Evolutionary conservation across 30 jellyfish, hydroid and myxozoan genomes (phyloP).

Genomic region (Aurelia aurita complex sp. Pacific): DNA sequence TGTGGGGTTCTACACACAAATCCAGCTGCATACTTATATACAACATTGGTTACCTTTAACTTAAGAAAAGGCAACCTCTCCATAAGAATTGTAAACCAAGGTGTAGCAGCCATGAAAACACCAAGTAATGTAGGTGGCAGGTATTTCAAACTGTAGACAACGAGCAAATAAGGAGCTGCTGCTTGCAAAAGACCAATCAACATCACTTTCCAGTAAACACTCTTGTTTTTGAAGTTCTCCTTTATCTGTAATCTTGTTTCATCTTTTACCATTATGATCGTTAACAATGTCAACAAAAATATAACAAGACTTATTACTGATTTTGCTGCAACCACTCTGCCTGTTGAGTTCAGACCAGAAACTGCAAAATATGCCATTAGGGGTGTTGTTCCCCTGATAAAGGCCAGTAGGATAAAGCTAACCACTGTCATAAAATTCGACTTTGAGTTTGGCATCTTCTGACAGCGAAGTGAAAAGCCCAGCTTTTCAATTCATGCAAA

Average conservation of each 20-base stretch:
- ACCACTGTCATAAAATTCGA: neutral
- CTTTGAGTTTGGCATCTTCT: constrained; percentile 23
- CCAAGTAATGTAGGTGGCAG: constrained; percentile 81
- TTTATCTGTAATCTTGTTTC: constrained; percentile 29
- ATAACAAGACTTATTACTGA: constrained; percentile 50
- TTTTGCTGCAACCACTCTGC: constrained; percentile 71
- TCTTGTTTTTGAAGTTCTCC: constrained; percentile 34
- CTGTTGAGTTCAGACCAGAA: constrained; percentile 53
- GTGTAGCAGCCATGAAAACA: constrained; percentile 82
- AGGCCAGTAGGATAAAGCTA: constrained; percentile 43
- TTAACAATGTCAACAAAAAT: constrained; percentile 9
- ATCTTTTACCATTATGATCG: neutral
- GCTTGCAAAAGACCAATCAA: constrained; percentile 72
- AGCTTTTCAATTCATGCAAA: too few relatives aligned
- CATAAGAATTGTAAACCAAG: constrained; percentile 72
- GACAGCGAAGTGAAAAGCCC: too few relatives aligned
- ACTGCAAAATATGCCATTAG: constrained; percentile 79
- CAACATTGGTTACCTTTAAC: constrained; percentile 14
- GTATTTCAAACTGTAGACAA: constrained; percentile 61
- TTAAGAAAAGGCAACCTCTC: constrained; percentile 73
- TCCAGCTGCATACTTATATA: too few relatives aligned
- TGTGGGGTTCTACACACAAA: too few relatives aligned
- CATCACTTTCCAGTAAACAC: constrained; percentile 65
- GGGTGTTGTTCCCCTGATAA: constrained; percentile 84
- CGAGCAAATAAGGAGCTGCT: constrained; percentile 74